Conservation (phyloP, 1,140 invertebrate genomes). For the Diabrotica undecimpunctata region DNA sequence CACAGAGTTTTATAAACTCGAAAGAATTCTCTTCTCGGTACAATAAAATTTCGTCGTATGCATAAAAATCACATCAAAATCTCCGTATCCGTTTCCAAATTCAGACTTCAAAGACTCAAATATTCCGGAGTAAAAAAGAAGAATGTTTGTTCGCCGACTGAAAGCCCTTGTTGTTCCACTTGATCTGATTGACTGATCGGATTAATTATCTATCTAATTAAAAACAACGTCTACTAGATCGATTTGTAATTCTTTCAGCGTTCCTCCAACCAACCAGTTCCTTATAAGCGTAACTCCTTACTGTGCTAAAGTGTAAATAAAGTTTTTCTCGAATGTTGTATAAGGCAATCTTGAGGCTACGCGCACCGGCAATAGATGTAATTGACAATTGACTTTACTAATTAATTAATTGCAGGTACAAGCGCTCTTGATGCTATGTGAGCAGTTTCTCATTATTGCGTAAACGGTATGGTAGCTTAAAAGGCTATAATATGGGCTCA, state of each 20-base stretch:
- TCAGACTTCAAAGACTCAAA: conserved; percentile 14
- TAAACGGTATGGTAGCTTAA: conserved; percentile 13
- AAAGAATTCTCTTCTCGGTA: not conserved
- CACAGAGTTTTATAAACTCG: not conserved
- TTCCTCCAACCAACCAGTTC: conserved; percentile 8
- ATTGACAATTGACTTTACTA: conserved; percentile 38
- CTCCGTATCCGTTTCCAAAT: conserved; percentile 9
- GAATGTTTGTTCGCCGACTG: conserved; percentile 3
- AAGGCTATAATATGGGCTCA: conserved; percentile 14
- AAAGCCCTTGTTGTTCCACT: conserved; percentile 14
- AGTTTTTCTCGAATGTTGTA: conserved; percentile 32
- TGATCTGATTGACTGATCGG: conserved; percentile 31
- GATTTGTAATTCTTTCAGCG: conserved; percentile 23
- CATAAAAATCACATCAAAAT: conserved; percentile 3
- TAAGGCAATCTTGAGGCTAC: conserved; percentile 25
- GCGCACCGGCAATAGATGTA: conserved; percentile 29
- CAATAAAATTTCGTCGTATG: conserved; percentile 3
- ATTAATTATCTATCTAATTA: conserved; percentile 28
- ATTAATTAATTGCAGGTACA: conserved; percentile 36
- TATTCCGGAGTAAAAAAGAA: conserved; percentile 8
- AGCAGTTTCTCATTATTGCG: conserved; percentile 21
- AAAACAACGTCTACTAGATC: conserved; percentile 13
- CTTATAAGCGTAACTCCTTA: conserved; percentile 24
- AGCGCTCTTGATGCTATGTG: conserved; percentile 23
- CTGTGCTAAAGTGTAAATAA: conserved; percentile 36